Base-by-base conservation (phyloP, 1,140 invertebrate genomes). In the Rhopalosiphum maidis region DNA sequence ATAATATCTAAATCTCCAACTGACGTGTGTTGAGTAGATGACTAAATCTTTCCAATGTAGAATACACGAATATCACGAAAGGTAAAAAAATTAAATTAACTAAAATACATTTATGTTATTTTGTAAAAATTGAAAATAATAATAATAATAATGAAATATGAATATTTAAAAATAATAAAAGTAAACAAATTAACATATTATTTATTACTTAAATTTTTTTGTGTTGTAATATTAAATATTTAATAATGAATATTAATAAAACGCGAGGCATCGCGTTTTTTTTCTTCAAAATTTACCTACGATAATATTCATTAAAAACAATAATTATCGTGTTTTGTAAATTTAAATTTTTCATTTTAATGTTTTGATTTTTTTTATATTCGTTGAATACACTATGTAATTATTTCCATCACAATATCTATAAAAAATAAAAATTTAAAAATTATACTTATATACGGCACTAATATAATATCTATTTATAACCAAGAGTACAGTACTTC, bases 1-100 rank as follows among this genome's bases (percentile, higher is more conserved):
- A 77, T 77, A 77, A n/a, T 77, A n/a, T 77, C n/a, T 86, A 46
- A 86, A 86, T 11, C 85, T 86, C 83, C 41, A 25, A 15, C 83
- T 86, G 30, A 86, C 30, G 43, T 30, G 85, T 46, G 25, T 86
- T 46, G 43, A 86, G 23, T 86, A 86, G 37, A 9, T 1, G 85
- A 46, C 15, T 86, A 86, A 86, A 86, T 15, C 11, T 86, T 86
- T 86, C 25, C 85, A 30, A 46, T 23, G 37, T 85, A 2, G 18
- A 86, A 25, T 30, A 23, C 41, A 86, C 18, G 25, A 0, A 46
- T 46, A 48, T n/a, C 23, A 48, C 18, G 2, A 43, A 5, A 9
- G 23, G 22, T 22, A 21, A 86, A n/a, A 86, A 46, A 51, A 51
- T 18, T 51, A 51, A 51, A 51, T 51, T 18, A 51, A 30, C 37